Evolutionary conservation across 2,888 invertebrate species (phyloP), one percentile per base, ranked within the genome.

Genomic region (Caradrina clavipalpis): DNA sequence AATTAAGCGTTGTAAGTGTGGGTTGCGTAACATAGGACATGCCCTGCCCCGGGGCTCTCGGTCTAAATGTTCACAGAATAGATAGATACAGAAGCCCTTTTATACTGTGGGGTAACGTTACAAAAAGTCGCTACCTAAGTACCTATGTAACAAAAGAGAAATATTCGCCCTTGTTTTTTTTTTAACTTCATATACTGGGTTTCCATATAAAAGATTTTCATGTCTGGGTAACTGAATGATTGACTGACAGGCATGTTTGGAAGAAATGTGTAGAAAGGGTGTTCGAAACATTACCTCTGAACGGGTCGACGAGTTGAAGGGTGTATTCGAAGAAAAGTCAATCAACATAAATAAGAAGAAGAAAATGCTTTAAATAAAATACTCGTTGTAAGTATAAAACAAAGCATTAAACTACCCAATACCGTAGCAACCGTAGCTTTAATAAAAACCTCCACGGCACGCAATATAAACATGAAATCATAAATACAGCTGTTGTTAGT

Each of bases 401-500:
- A 63, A 60, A 39, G 15, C 26, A 26, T 39, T 60, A 13, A 45
- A 60, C 15, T 15, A 53, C 13, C 10, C n/a, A 58, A 63, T 31
- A 47, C 17, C 45, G 39, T 3, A 45, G 13, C 73, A 22, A 47
- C 17, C 45, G 39, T 3, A 45, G 13, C 73, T 66, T 69, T 31
- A 63, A 56, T 45, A 50, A 56, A 19, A 47, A 42, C 47, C 31
- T 19, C 13, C 39, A 39, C 51, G 22, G 56, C 13, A 65, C 50
- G 31, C 60, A 67, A 67, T 55, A 80, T 79, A 79, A 86, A 84
- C 73, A 78, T 77, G 65, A 76, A 63, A 70, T 71, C 76, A 72
- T 69, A 74, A 66, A 78, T 74, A 74, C 72, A 69, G 63, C 69
- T 69, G 83, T 82, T 86, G 84, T 86, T 84, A 86, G 83, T 86